Evolutionary conservation across 2,888 invertebrate genomes (phyloP).

Genomic region (Lathronympha strigana): DNA sequence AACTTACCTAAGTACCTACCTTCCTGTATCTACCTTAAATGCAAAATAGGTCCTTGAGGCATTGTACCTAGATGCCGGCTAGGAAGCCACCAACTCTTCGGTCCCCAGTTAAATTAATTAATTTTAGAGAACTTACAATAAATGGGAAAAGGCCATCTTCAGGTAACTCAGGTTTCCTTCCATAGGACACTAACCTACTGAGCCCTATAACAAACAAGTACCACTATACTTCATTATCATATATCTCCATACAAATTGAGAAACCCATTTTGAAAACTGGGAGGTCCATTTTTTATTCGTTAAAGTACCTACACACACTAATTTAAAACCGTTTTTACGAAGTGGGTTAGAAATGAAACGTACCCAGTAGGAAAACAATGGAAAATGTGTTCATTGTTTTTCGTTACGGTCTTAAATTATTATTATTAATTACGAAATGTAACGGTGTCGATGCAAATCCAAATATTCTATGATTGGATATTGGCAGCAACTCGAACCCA

Average conservation of each 20-base stretch:
- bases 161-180: slow-evolving; percentile 63
- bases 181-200: slow-evolving; percentile 49
- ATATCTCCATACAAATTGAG: background rate
- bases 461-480: slow-evolving; percentile 29
- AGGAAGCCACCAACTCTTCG: background rate
- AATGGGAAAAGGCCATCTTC: slow-evolving; percentile 59
- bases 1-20: too few relatives aligned
- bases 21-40: too few relatives aligned
- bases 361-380: slow-evolving; percentile 46
- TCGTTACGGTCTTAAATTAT: slow-evolving; percentile 13
- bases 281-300: too few relatives aligned
- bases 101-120: background rate
- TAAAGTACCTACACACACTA: too few relatives aligned
- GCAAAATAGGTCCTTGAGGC: too few relatives aligned
- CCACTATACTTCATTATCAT: background rate
- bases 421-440: slow-evolving; percentile 45
- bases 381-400: slow-evolving; percentile 58
- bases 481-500: too few relatives aligned
- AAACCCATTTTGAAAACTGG: too few relatives aligned
- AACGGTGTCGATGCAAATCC: slow-evolving; percentile 44
- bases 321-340: too few relatives aligned
- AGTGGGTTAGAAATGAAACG: background rate
- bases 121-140: slow-evolving; percentile 58
- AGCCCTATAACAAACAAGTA: slow-evolving; percentile 43
- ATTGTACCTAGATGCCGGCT: background rate